Percentiles rank a stretch among this genome's conserved stretches.
These are phyloP conservation scores for Microtus montanus DNA, from an alignment of 2,113 vertebrate species.

Conservation along the genomic window DNA sequence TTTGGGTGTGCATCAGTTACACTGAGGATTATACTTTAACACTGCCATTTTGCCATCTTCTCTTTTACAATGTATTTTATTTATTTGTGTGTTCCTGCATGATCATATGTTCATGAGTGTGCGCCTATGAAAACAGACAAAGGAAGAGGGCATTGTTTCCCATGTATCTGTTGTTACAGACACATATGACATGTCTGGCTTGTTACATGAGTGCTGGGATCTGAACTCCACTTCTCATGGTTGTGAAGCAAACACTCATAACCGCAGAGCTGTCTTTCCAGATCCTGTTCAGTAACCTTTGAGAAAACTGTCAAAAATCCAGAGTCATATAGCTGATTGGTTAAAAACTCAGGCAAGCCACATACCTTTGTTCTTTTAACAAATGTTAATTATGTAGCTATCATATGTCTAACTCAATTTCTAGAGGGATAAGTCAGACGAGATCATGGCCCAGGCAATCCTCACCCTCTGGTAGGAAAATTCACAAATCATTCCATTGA, in stretches of 20 bases:
- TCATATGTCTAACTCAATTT: neutral
- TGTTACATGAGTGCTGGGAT: neutral
- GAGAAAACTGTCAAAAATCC: constrained; percentile 21
- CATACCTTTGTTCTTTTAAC: neutral
- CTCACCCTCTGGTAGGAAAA: neutral
- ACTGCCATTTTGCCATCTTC: neutral
- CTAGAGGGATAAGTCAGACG: neutral
- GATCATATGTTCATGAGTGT: too few species aligned
- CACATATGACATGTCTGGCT: neutral
- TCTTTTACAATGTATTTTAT: neutral
- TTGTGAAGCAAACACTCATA: neutral
- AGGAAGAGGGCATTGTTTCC: neutral
- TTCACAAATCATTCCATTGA: neutral
- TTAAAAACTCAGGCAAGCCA: neutral
- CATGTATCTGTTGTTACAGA: neutral
- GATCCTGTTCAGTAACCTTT: neutral
- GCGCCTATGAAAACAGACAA: neutral
- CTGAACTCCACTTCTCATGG: neutral
- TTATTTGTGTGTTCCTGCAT: neutral
- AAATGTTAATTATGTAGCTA: neutral
- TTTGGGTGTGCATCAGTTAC: neutral
- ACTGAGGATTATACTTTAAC: neutral
- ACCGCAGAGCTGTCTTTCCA: neutral
- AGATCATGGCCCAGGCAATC: neutral
- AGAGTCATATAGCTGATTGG: neutral